Conservation (phyloP, 2,888 invertebrate species). For the Dorcus parallelipipedus region DNA sequence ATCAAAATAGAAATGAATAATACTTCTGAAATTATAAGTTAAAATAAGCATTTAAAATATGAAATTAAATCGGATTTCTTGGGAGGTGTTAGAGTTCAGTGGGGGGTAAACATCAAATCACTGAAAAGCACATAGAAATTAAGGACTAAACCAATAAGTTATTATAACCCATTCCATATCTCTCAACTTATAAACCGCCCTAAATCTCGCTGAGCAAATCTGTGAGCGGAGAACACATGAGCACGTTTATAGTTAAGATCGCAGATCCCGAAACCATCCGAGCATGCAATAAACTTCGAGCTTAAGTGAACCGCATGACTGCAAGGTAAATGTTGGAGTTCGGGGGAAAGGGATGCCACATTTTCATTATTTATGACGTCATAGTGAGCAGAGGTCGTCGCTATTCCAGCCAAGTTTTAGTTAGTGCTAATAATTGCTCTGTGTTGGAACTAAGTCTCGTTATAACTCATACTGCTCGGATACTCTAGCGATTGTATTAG, state of each 20-base stretch:
- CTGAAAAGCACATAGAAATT: slow-evolving; percentile 43
- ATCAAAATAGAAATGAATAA: too few species aligned
- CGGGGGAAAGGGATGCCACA: slow-evolving; percentile 31
- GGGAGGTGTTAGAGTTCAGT: too few species aligned
- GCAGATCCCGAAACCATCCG: slow-evolving; percentile 43
- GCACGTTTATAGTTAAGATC: slow-evolving; percentile 44
- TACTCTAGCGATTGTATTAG: slow-evolving; percentile 35
- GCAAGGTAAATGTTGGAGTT: slow-evolving; percentile 42
- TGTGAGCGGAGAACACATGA: slow-evolving; percentile 39
- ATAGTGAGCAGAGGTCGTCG: slow-evolving; percentile 40
- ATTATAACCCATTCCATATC: slow-evolving; percentile 38
- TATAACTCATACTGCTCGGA: slow-evolving; percentile 36
- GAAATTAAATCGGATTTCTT: too few species aligned
- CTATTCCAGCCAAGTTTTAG: slow-evolving; percentile 38
- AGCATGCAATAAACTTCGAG: slow-evolving; percentile 48
- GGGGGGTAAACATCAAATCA: slow-evolving; percentile 40
- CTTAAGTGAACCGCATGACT: slow-evolving; percentile 49
- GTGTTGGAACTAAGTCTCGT: slow-evolving; percentile 31
- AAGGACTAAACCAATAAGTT: slow-evolving; percentile 45
- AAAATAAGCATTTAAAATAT: too few species aligned
- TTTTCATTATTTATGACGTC: slow-evolving; percentile 42
- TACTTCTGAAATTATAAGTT: too few species aligned
- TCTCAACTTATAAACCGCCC: slow-evolving; percentile 44
- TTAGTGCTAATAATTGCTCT: slow-evolving; percentile 41
- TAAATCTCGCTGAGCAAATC: slow-evolving; percentile 45